Percentiles rank a stretch among this genome's conserved stretches.
Evolutionary conservation across 2,888 invertebrate species (phyloP).

Genomic region (Anodontia alba): DNA sequence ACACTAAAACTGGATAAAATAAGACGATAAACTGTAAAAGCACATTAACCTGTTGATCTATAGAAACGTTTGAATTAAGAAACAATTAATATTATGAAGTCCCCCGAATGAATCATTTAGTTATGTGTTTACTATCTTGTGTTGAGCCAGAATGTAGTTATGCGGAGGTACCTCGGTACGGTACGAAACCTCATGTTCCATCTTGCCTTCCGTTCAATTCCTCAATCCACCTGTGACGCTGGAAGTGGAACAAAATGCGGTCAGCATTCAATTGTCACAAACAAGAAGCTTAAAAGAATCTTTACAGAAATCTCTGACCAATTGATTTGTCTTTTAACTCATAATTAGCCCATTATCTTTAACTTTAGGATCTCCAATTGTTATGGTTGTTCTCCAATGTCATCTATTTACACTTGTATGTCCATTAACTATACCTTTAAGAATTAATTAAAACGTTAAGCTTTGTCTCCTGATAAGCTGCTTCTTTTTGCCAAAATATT

Average conservation of each 20-base stretch:
- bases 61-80: neutral
- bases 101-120: neutral
- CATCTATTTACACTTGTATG: neutral
- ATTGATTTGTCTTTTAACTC: neutral
- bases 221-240: conserved; percentile 65
- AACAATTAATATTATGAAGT: neutral
- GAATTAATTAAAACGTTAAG: neutral
- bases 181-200: conserved; percentile 72
- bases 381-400: neutral
- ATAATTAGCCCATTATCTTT: neutral
- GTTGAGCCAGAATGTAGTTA: conserved; percentile 85
- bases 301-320: neutral
- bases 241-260: conserved; percentile 81
- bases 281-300: neutral
- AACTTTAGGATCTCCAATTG: neutral
- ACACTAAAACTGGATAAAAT: neutral
- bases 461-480: no score
- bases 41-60: neutral
- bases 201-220: conserved; percentile 1
- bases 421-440: neutral
- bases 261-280: conserved; percentile 5
- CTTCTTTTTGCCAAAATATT: no score
- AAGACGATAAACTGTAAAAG: neutral
- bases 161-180: conserved; percentile 75
- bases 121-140: neutral